Conservation (phyloP, 1,140 invertebrate genomes). For the Drosophila rufa region DNA sequence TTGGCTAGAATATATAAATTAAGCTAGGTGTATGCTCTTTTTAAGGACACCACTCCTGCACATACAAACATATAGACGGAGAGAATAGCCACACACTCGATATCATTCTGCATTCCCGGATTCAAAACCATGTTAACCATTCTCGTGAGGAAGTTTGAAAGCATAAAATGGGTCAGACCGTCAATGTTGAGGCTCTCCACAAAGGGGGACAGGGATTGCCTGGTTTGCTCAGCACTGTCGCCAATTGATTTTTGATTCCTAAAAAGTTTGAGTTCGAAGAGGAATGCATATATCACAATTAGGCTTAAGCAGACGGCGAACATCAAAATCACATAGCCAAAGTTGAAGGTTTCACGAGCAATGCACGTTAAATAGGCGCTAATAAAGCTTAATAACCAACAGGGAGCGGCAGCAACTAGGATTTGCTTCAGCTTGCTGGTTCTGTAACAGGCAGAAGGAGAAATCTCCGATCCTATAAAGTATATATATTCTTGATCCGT, state of each 20-base stretch:
- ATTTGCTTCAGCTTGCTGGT: slow-evolving; percentile 40
- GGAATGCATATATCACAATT: slow-evolving; percentile 40
- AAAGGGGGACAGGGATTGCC: slow-evolving; percentile 33
- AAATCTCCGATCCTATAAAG: too few relatives aligned
- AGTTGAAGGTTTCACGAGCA: slow-evolving; percentile 61
- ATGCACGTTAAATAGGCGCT: slow-evolving; percentile 43
- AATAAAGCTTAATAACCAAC: slow-evolving; percentile 38
- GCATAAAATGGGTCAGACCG: slow-evolving; percentile 60
- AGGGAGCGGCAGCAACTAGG: background rate
- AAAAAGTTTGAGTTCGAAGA: slow-evolving; percentile 54
- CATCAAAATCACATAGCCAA: slow-evolving; percentile 60
- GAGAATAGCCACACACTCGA: slow-evolving; percentile 55
- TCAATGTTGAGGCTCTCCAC: slow-evolving; percentile 65
- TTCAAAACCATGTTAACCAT: slow-evolving; percentile 63
- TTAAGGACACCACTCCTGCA: slow-evolving; percentile 41
- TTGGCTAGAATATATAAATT: background rate
- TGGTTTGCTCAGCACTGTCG: slow-evolving; percentile 1
- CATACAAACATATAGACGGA: slow-evolving; percentile 54
- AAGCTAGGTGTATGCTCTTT: slow-evolving; percentile 63
- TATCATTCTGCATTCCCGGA: slow-evolving; percentile 15
- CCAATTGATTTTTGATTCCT: background rate
- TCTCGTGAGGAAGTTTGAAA: slow-evolving; percentile 70
- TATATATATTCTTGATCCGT: too few relatives aligned
- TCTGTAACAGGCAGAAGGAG: too few relatives aligned
- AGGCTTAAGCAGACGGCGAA: slow-evolving; percentile 13